Base-by-base conservation (phyloP, 2,113 vertebrate genomes). In the Etheostoma cragini region DNA sequence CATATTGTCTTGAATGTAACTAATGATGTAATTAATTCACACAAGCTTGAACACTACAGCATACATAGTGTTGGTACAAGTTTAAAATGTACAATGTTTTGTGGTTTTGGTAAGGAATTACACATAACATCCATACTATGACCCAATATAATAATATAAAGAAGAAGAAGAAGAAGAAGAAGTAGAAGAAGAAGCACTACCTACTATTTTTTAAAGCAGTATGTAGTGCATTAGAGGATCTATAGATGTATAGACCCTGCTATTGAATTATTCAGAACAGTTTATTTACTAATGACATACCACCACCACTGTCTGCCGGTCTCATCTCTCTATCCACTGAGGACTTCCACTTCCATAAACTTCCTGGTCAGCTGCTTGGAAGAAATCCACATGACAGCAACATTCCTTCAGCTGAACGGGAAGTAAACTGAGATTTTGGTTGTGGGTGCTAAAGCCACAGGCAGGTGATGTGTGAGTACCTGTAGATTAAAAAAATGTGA, bases 261-360 rank as follows among this genome's bases (percentile, higher is more conserved):
- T 64, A 45, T 17, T 85, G 72, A 83, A 84, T 85, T 83, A 83
- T 86, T 89, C 80, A 73, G 8, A 33, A 1, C 16, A 64, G 4
- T 47, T 38, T 38, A 38, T 38, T 38, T 8, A 38, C 35, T 38
- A 38, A 38, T 38, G 8, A 38, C 8, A 38, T 38, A 38, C 35
- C 8, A 1, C 35, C 8, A 8, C 1, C 8, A 38, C 8, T 38
- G 8, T 8, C 0, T 38, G 35, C 35, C 35, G 35, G 19, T 49
- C 22, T 49, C 16, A 30, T 49, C 22, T 49, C 45, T 26, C 45
- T 12, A 19, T 26, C 62, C 38, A 16, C 1, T 16, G n/a, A 46
- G 0, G 3, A 24, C 22, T 46, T 24, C n/a, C 12, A 24, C 46
- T 2, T 2, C 16, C 46, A 49, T 49, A 14, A 10, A 6, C n/a